Evolutionary conservation across 2,797 vertebrate genomes (phyloP).

Genomic region (Tokudaia muenninki): DNA sequence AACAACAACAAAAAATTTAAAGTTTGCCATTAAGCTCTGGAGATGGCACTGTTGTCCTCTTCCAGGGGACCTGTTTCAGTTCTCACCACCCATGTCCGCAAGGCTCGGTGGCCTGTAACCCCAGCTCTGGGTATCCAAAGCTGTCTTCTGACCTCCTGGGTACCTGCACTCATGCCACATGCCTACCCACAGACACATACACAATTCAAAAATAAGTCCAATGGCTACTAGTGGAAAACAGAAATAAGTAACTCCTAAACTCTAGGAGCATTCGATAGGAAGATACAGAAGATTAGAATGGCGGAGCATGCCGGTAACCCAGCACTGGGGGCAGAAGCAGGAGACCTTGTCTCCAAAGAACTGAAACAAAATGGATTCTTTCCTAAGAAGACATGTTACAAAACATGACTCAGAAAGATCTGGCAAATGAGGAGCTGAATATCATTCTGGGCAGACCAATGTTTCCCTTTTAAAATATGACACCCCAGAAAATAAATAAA

Average conservation of each 20-base stretch:
- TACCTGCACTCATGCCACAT: neutral
- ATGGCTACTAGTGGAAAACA: neutral
- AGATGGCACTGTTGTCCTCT: neutral
- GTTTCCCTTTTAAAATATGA: neutral
- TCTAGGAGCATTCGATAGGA: neutral
- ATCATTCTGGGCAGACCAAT: neutral
- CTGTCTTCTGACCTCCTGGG: neutral
- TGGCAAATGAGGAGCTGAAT: neutral
- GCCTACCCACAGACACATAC: neutral
- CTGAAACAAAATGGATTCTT: neutral
- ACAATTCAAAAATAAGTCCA: neutral
- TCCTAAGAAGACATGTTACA: constrained; percentile 17
- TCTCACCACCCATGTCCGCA: neutral
- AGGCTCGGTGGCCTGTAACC: neutral
- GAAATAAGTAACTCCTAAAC: neutral
- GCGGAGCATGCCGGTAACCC: neutral
- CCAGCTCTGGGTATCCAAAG: neutral
- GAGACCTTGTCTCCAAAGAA: neutral
- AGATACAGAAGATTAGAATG: neutral
- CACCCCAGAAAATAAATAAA: neutral
- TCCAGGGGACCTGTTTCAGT: neutral
- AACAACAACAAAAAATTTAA: neutral
- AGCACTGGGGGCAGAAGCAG: neutral
- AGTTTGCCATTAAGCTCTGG: neutral
- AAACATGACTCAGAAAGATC: neutral